Base-by-base conservation (phyloP, 2,797 vertebrate genomes). In the Rhodeus uyekii region DNA sequence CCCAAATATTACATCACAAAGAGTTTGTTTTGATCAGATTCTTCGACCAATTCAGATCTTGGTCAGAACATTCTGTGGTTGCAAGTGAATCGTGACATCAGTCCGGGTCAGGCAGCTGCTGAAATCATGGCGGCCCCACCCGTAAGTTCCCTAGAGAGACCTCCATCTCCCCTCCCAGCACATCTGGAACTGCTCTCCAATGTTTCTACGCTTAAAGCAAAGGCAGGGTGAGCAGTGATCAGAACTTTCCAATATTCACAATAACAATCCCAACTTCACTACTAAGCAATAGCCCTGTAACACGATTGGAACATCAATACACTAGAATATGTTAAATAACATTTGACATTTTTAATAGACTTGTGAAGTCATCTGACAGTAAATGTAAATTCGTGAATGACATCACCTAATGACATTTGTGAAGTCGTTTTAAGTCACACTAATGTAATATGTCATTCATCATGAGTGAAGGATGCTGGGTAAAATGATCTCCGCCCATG, bases 161-260 rank as follows among this genome's bases (percentile, higher is more conserved):
- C 3, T 19, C 14, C 22, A 9, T n/a, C 10, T 9, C 38, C 39
- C 64, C 42, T 44, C 29, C 44, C 34, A 38, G 1, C 55, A 84
- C 85, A 86, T 84, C 83, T 86, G 83, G 76, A 72, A 39, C 27
- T 27, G 69, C 48, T 76, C 34, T 65, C 34, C 58, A 38, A 69
- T 5, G 46, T 64, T 48, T 64, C 3, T 14, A 29, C 55, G 55
- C 71, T 36, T 13, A 55, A 24, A 27, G 34, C 48, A 68, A 8
- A 19, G 18, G 1, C 44, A 50, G 39, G 16, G 58, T 22, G 13
- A 36, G 2, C 27, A 8, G 36, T 0, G 2, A 38, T 36, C 39
- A 63, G 22, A 72, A 14, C 55, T 36, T 48, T 50, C 50, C 16
- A n/a, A 34, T 16, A 44, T 61, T 64, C 42, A 27, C 58, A 63